Evolutionary conservation across 2,797 vertebrate genomes (phyloP).

Genomic region (Anableps anableps): DNA sequence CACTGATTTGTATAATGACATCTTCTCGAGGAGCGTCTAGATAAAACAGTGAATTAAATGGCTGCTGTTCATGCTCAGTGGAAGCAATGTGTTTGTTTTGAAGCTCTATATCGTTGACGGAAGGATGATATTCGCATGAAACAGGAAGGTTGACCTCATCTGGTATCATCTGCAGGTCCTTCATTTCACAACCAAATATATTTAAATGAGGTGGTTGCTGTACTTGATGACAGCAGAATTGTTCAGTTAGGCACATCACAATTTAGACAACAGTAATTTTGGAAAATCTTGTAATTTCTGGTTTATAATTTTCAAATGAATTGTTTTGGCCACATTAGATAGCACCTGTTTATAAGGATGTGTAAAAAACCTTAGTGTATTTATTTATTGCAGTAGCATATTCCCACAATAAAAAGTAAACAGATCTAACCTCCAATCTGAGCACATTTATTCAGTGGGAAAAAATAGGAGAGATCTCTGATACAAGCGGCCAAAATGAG

Average conservation of each 20-base stretch:
- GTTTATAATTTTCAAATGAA: neutral
- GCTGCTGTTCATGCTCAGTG: constrained; percentile 35
- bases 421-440: too few species aligned
- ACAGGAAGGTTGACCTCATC: constrained; percentile 24
- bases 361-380: neutral
- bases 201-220: constrained; percentile 39
- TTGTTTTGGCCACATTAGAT: neutral
- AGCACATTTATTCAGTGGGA: too few species aligned
- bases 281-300: neutral
- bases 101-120: neutral
- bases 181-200: constrained; percentile 61
- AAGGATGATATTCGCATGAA: neutral
- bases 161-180: constrained; percentile 28
- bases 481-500: too few species aligned
- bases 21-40: constrained; percentile 33
- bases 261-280: neutral
- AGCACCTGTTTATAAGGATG: neutral
- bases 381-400: neutral
- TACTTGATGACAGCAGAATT: neutral
- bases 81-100: constrained; percentile 24
- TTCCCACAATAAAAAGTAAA: neutral
- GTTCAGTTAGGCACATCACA: constrained; percentile 14
- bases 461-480: too few species aligned
- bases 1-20: neutral
- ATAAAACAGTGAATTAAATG: constrained; percentile 16